Percentiles rank a stretch among this genome's conserved stretches.
Conservation (phyloP, 2,888 invertebrate species). For the Amiota mariae region DNA sequence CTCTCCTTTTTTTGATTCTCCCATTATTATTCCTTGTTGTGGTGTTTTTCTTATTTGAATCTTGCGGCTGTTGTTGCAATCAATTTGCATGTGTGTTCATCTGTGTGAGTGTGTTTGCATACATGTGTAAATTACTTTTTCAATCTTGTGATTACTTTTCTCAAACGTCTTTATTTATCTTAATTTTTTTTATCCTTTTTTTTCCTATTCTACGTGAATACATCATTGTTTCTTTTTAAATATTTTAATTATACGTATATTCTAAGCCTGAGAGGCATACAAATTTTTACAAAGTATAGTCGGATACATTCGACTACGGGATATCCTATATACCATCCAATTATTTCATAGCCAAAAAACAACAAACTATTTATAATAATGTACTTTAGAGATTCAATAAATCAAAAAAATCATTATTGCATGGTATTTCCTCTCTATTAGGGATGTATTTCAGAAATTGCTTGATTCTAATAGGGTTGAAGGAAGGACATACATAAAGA, state of each 20-base stretch:
- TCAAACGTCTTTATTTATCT: constrained; percentile 28
- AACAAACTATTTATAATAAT: no score
- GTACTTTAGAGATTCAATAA: no score
- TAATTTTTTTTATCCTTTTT: constrained; percentile 13
- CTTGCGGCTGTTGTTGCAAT: constrained; percentile 60
- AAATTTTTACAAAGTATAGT: no score
- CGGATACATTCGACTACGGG: no score
- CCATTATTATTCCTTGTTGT: no score
- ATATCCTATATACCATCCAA: no score
- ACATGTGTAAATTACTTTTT: constrained; percentile 66
- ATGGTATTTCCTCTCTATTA: no score
- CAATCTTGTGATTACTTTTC: constrained; percentile 64
- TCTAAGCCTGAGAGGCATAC: constrained; percentile 5
- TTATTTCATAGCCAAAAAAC: no score
- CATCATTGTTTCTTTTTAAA: constrained; percentile 23
- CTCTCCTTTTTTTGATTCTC: not conserved
- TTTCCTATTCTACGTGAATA: constrained; percentile 65
- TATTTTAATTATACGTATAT: constrained; percentile 25
- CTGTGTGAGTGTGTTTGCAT: constrained; percentile 55
- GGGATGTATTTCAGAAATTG: no score
- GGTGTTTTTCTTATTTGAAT: constrained; percentile 55
- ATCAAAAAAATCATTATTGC: no score
- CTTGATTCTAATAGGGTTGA: no score
- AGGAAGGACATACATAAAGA: no score
- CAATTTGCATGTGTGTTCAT: constrained; percentile 27